Evolutionary conservation across 2,797 vertebrate species (phyloP).

Genomic region (Lithobates pipiens): DNA sequence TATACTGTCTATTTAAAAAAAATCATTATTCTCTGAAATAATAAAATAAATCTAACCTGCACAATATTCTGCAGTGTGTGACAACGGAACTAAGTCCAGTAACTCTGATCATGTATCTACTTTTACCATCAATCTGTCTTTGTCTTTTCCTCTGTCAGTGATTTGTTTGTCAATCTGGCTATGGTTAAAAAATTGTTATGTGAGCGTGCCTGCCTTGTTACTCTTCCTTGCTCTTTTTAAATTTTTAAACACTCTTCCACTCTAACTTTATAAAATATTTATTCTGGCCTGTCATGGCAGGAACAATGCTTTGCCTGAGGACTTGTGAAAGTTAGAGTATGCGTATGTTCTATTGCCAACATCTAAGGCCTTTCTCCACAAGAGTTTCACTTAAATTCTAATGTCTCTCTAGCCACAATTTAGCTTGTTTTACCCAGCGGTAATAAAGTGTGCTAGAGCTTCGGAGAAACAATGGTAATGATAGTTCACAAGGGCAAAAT

Average conservation of each 20-base stretch:
- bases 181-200: constrained; percentile 47
- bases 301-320: constrained; percentile 56
- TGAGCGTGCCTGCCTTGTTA: constrained; percentile 35
- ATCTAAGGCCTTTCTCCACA: constrained; percentile 45
- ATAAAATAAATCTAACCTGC: background rate
- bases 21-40: background rate
- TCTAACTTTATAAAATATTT: constrained; percentile 60
- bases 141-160: constrained; percentile 15
- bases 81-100: background rate
- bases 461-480: background rate
- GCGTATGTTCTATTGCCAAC: constrained; percentile 38
- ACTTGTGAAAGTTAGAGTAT: constrained; percentile 51
- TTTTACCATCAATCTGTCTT: constrained; percentile 21
- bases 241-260: constrained; percentile 59
- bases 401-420: constrained; percentile 41
- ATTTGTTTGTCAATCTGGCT: constrained; percentile 60
- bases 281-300: constrained; percentile 54
- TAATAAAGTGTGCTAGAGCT: constrained; percentile 4
- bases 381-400: constrained; percentile 46
- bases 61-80: background rate
- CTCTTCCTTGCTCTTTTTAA: constrained; percentile 48
- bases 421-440: constrained; percentile 29
- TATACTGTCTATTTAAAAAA: background rate
- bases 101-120: constrained; percentile 14
- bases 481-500: background rate